phyloP scores from a whole-genome alignment of 2,797 vertebrate genomes.

The Chloroceryle inda region DNA sequence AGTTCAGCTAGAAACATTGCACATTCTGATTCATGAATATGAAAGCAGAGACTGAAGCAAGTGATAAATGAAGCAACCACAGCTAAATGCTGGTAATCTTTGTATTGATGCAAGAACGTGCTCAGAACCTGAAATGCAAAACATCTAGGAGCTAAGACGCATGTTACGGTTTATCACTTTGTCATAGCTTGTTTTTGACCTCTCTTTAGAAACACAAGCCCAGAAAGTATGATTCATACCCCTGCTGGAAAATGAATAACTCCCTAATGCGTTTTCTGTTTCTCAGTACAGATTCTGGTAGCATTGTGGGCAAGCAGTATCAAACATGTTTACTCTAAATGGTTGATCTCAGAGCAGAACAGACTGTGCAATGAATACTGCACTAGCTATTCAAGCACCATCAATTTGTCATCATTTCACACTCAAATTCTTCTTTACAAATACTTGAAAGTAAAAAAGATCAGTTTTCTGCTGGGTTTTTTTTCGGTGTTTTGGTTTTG shows the following conservation, averaged over 20 bases:
- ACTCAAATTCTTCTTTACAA: not conserved
- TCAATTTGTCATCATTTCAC: not conserved
- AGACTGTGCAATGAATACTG: not conserved
- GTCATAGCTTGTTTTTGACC: not conserved
- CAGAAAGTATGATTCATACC: not conserved
- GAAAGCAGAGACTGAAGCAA: constrained; percentile 3
- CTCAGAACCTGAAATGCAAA: not conserved
- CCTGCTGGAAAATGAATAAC: not conserved
- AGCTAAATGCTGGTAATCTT: not conserved
- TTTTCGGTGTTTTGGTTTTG: too few species aligned
- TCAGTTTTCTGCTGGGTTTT: not conserved
- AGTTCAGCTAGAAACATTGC: not conserved
- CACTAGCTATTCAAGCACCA: not conserved
- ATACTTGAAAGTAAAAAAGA: not conserved
- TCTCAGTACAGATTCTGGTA: not conserved
- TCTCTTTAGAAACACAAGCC: not conserved
- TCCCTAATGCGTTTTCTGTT: not conserved
- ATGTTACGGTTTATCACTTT: not conserved
- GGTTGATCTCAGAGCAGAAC: not conserved
- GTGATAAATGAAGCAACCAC: not conserved
- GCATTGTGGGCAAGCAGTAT: not conserved
- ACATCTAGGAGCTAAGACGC: not conserved
- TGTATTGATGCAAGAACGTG: not conserved
- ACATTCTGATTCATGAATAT: not conserved
- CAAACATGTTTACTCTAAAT: not conserved